Evolutionary conservation across 2,888 invertebrate genomes (phyloP), one percentile per base, ranked within the genome.

Genomic region (Troides helena): DNA sequence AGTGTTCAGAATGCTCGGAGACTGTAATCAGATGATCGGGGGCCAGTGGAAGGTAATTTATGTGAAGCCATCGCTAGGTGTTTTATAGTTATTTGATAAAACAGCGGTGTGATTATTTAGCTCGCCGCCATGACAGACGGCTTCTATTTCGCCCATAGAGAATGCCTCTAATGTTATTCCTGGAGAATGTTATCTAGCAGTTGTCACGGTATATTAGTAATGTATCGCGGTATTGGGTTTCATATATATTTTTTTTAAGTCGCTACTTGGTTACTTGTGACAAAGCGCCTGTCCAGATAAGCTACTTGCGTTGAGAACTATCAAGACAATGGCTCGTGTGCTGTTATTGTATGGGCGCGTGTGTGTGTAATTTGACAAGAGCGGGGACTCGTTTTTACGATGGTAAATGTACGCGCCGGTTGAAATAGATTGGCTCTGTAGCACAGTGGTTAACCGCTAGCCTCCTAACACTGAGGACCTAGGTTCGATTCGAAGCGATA

Each of bases 71-170:
- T 82, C 84, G 84, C 84, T 82, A 85, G 85, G 85, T 88, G 89
- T 87, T 91, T 90, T 90, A 91, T 88, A 90, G 89, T 89, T 90
- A 90, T 89, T 90, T 88, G 92, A 92, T 92, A 92, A 89, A 88
- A 88, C 86, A 84, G 85, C 83, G 89, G 89, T 90, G 85, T 89
- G 91, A 92, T 91, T 90, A 91, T 91, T 91, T 87, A 91, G 86
- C 88, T 78, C 79, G 81, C 81, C 78, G 81, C 80, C 84, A 82
- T 88, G 89, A 90, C 90, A 89, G 88, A 79, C 80, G 74, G 77
- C 75, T 81, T 85, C 85, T 82, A 84, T 87, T 89, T 88, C 87
- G 84, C 87, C 88, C 85, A 84, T 85, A 85, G 83, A 79, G 81
- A 81, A 83, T 82, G 77, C 80, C 82, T 82, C 81, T 83, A 83